These are phyloP conservation scores for Ctenicera cuprea DNA, from an alignment of 2,888 invertebrate species.

Conservation along the genomic window DNA sequence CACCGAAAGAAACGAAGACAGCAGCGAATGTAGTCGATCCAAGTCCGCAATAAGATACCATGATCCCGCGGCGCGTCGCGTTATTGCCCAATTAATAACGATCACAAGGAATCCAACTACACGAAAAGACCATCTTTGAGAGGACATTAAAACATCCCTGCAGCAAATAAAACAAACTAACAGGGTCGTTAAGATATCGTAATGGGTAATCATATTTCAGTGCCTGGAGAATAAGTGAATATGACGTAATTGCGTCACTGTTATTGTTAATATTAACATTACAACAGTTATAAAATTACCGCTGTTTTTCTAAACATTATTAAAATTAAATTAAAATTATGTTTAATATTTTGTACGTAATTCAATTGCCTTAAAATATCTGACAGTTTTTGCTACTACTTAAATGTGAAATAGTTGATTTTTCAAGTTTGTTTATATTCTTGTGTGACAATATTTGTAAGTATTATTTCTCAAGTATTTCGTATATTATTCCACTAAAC, in stretches of 20 bases:
- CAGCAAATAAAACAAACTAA: constrained; percentile 62
- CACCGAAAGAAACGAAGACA: constrained; percentile 62
- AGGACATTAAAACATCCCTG: constrained; percentile 71
- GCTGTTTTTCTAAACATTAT: no score
- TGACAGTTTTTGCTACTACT: no score
- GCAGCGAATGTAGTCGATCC: constrained; percentile 60
- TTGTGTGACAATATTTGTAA: no score
- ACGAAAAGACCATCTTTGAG: constrained; percentile 71
- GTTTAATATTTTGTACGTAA: no score
- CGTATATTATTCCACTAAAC: no score
- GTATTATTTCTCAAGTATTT: no score
- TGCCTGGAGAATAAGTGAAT: constrained; percentile 30
- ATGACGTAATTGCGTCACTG: constrained; percentile 38
- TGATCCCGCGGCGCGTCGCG: constrained; percentile 63
- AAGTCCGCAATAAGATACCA: constrained; percentile 64
- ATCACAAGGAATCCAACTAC: constrained; percentile 69
- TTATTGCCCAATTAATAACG: constrained; percentile 72
- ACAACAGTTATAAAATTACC: no score
- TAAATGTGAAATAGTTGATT: no score
- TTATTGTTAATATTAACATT: no score
- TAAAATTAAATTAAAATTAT: no score
- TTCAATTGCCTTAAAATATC: no score
- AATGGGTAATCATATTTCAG: constrained; percentile 67
- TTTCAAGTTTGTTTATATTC: no score
- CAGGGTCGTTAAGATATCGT: constrained; percentile 67